Base-by-base conservation (phyloP, 2,797 vertebrate species). In the Apodemus agrarius region DNA sequence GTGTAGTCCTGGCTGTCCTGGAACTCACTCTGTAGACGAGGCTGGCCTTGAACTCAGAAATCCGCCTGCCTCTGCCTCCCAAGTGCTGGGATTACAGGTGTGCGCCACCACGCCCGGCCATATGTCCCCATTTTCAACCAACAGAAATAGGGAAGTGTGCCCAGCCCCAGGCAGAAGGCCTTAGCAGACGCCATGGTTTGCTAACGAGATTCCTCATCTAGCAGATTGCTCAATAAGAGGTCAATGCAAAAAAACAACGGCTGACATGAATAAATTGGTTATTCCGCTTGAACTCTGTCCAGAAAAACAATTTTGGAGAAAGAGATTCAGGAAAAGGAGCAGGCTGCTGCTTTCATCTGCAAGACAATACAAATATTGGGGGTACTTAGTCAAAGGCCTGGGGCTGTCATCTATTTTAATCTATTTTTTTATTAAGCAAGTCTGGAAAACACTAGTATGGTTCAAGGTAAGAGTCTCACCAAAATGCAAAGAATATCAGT, bases 261-360 rank as follows among this genome's bases (percentile, higher is more conserved):
- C 86, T 96, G 95, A 95, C 90, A 89, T 74, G 90, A 97, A 97
- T 94, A 95, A 95, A 96, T 96, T 37, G 89, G 49, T 78, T 95
- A 76, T 91, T 95, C 92, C 91, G 85, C 59, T 97, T 95, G 93
- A 96, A 97, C 96, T 89, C 59, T 95, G 79, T 94, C 94, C 79
- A 96, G 92, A 87, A 96, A 97, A 97, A 95, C 92, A 93, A 89
- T 96, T 95, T 96, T 94, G 40, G 88, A 82, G 89, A 92, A 91
- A 95, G 82, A 91, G 90, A 97, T 92, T 96, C 97, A 92, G 87
- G 93, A 91, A 92, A 92, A 93, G 57, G 89, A 96, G 80, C 1
- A 3, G 9, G 90, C 34, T 19, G 65, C 67, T 81, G 49, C 57
- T 97, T 96, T 91, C 43, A 95, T 94, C 82, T 95, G 3, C 88